phyloP scores from a whole-genome alignment of 1,140 invertebrate species.

The Calephelis nemesis region DNA sequence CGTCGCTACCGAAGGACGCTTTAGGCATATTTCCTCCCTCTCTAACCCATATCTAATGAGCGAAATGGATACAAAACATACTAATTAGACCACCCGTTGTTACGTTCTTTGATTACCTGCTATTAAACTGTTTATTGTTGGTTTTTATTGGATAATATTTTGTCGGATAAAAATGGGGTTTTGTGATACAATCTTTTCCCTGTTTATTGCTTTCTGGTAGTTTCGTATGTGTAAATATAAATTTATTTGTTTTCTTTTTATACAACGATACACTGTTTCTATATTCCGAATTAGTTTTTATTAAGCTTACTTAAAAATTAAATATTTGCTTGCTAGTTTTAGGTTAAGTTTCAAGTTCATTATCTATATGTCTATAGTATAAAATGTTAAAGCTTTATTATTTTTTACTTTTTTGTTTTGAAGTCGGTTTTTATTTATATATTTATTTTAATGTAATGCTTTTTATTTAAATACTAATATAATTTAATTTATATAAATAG shows the following conservation, averaged over 20 bases:
- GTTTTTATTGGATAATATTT: slow-evolving; percentile 13
- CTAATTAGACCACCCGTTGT: slow-evolving; percentile 14
- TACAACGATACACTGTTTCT: not conserved
- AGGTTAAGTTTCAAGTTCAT: no score
- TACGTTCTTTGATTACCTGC: slow-evolving; percentile 13
- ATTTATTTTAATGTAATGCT: no score
- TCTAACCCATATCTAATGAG: not conserved
- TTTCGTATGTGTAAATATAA: not conserved
- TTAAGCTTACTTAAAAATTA: no score
- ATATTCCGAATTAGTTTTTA: no score
- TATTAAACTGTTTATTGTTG: slow-evolving; percentile 14
- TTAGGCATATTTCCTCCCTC: not conserved
- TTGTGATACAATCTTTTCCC: not conserved
- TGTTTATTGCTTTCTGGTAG: not conserved
- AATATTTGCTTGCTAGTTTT: no score
- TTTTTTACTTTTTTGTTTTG: no score
- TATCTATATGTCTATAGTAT: no score
- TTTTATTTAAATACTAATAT: no score
- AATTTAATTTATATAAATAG: no score
- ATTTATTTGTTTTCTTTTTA: not conserved
- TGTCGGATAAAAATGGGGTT: not conserved
- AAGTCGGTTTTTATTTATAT: no score
- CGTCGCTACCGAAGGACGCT: slow-evolving; percentile 2
- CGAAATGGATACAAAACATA: slow-evolving; percentile 4
- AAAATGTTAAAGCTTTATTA: no score